Evolutionary conservation across 1,140 invertebrate genomes (phyloP).

Genomic region (Hypsibius dujardini): DNA sequence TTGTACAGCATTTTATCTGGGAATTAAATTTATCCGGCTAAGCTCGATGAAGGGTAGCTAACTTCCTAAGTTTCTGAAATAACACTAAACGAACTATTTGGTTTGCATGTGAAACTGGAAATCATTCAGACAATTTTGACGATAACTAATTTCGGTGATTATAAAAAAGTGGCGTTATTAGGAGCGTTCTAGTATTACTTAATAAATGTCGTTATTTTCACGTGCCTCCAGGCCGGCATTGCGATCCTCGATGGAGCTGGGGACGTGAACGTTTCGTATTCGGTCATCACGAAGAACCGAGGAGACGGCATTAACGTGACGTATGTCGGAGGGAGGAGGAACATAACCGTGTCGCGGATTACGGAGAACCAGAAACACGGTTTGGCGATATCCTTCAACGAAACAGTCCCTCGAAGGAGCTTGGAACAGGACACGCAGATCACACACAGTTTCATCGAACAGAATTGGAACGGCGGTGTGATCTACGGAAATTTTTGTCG

Average conservation of each 20-base stretch:
- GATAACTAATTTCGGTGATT: too few species aligned
- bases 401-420: constrained; percentile 57
- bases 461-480: constrained; percentile 65
- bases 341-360: constrained; percentile 62
- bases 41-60: too few species aligned
- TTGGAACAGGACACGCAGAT: constrained; percentile 65
- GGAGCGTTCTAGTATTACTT: too few species aligned
- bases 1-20: too few species aligned
- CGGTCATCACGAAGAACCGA: constrained; percentile 68
- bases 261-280: constrained; percentile 78
- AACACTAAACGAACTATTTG: too few species aligned
- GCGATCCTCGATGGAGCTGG: constrained; percentile 65
- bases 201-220: too few species aligned
- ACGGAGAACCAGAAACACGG: constrained; percentile 55
- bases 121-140: too few species aligned
- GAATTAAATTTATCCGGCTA: too few species aligned
- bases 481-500: constrained; percentile 45
- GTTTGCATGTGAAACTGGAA: too few species aligned
- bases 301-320: constrained; percentile 64
- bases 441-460: constrained; percentile 63
- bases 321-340: constrained; percentile 67
- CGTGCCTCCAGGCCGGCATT: constrained; percentile 66
- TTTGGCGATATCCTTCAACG: constrained; percentile 68
- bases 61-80: too few species aligned
- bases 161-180: too few species aligned